Evolutionary conservation across 2,888 invertebrate species (phyloP), one percentile per base, ranked within the genome.

Genomic region (Agrotis puta): DNA sequence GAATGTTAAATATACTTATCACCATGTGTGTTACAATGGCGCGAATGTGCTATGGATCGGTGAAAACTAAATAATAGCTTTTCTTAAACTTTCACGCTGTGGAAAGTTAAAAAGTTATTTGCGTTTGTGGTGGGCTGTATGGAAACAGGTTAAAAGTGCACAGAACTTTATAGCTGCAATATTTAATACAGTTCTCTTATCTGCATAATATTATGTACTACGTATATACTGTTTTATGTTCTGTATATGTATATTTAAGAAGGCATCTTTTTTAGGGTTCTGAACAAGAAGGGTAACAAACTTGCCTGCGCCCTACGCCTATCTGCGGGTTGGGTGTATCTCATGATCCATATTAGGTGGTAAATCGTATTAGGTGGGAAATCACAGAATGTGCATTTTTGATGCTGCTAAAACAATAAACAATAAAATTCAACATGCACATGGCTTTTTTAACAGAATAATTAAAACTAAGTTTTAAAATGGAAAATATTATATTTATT

Each of bases 31-130:
- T 69, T 62, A 74, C 74, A 80, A 74, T 77, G 82, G 59, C n/a
- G 78, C 64, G 54, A 82, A 79, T 79, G 81, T 76, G 82, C 77
- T 70, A 84, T 79, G 81, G 82, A 83, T 82, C 76, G 75, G 86
- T 83, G 84, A 89, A 85, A 85, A 86, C 74, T 83, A 83, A 71
- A 75, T 78, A 81, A 63, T 53, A 77, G 74, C 77, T 86, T 88
- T 89, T 88, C 86, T 77, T 70, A 65, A 84, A 88, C 88, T 90
- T 90, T 88, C 82, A 78, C 76, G 65, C n/a, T 13, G 48, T 56
- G 47, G 85, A 87, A 83, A 86, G 77, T 80, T 67, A 16, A 77
- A 82, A 83, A 74, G 66, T 67, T 67, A 45, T 67, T 73, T 64
- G 45, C 27, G 27, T 67, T 59, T 48, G n/a, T 61, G 72, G 45